These are phyloP conservation scores for Cuculus canorus DNA, from an alignment of 2,797 vertebrate species.

Conservation along the genomic window DNA sequence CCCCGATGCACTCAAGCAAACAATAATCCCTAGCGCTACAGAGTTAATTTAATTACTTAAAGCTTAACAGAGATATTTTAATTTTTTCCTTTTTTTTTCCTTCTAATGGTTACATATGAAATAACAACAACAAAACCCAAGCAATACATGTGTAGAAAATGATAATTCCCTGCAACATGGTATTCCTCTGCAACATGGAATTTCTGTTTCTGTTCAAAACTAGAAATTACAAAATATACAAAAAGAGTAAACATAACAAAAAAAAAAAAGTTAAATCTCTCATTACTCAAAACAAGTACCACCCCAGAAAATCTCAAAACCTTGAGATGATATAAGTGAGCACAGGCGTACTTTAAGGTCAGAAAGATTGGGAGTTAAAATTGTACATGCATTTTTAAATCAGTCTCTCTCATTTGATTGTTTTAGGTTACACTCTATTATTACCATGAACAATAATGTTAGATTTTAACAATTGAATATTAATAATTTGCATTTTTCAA, in stretches of 20 bases:
- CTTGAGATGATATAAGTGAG: background rate
- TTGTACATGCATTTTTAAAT: conserved; percentile 11
- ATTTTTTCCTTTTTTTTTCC: background rate
- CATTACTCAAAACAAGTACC: background rate
- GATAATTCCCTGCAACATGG: background rate
- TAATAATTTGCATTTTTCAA: conserved; percentile 1
- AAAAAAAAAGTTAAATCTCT: background rate
- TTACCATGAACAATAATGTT: background rate
- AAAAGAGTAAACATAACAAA: background rate
- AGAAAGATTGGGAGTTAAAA: conserved; percentile 13
- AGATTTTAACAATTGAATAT: background rate
- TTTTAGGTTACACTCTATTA: background rate
- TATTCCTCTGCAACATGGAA: background rate
- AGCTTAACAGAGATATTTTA: background rate
- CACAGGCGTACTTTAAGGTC: background rate
- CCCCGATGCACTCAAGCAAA: conserved; percentile 4
- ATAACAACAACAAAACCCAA: background rate
- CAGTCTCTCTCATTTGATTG: background rate
- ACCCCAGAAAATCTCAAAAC: background rate
- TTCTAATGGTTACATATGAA: background rate
- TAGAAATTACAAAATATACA: background rate
- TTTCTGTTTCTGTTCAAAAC: background rate
- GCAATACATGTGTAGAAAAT: background rate
- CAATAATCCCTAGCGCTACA: background rate
- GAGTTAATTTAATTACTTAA: conserved; percentile 28